Evolutionary conservation across 2,113 vertebrate genomes (phyloP), one percentile per base, ranked within the genome.

Genomic region (Amblyopsis rosae): DNA sequence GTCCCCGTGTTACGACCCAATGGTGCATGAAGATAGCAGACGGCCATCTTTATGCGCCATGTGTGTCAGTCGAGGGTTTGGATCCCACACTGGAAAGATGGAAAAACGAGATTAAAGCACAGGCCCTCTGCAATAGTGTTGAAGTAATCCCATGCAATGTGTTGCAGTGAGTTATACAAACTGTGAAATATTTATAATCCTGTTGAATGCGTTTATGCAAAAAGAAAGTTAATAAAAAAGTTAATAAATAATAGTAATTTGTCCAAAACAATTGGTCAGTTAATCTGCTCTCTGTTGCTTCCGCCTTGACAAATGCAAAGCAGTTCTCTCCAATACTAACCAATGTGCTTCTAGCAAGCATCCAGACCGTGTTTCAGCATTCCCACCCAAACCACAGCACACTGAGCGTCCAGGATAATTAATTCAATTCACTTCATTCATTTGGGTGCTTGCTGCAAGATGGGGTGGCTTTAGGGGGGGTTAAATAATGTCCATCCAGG

Each of bases 391-490:
- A 12, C 75, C 75, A 74, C 70, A 54, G 63, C 70, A 70, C 86
- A 79, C 76, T 76, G 80, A 63, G 10, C 11, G 12, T 26, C 32
- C 58, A 59, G 11, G 35, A 57, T 81, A 47, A 33, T 45, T 53
- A 48, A 73, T 41, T 65, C 62, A 11, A 65, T 41, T 2, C 47
- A 45, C 16, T 6, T 17, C 54, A 1, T 3, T 11, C 9, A 10
- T 12, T 73, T 33, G 19, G 78, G 83, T 77, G 83, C 82, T 54
- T 69, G 74, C 59, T 71, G 80, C 86, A 74, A 62, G 68, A 74
- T 67, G 84, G 82, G 77, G 70, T 59, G 53, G 56, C 62, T 55
- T 11, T 45, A 12, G 56, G 12, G 11, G 11, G 10, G 71, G 67
- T 49, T 55, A 16, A 50, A 55, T 8, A 7, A 55, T 53, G 1